Conservation (phyloP, 2,113 vertebrate genomes). For the Damaliscus lunatus region DNA sequence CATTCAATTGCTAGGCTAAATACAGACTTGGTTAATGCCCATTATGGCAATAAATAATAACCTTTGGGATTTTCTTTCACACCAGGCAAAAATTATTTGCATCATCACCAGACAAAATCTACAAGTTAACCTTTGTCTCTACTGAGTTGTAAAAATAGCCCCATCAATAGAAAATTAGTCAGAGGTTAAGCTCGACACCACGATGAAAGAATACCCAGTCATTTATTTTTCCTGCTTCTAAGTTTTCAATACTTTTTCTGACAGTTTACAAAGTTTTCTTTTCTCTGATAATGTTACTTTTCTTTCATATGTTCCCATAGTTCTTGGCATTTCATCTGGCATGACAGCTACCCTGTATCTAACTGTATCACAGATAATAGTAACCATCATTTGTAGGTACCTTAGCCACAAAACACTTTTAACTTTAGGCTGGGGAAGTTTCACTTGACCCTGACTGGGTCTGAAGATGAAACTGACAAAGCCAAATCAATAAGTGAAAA, state of each 20-base stretch:
- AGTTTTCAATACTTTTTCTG: not conserved
- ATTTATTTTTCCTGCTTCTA: not conserved
- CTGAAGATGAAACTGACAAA: not conserved
- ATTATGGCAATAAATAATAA: not conserved
- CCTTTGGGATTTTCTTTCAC: not conserved
- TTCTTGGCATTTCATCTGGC: rapidly evolving
- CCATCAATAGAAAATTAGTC: not conserved
- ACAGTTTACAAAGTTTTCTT: not conserved
- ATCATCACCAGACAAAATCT: not conserved
- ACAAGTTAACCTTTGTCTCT: not conserved
- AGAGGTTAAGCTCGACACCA: not conserved
- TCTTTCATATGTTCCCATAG: not conserved
- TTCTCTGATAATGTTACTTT: not conserved
- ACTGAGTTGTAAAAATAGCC: not conserved
- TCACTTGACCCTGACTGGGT: not conserved
- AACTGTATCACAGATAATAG: not conserved
- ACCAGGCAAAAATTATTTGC: not conserved
- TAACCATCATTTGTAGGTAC: not conserved
- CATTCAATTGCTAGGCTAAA: not conserved
- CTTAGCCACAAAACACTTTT: not conserved
- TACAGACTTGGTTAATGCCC: not conserved
- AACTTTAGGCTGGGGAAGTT: not conserved
- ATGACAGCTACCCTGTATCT: too few relatives aligned
- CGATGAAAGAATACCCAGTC: not conserved
- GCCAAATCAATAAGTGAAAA: not conserved